Conservation (phyloP, 2,113 vertebrate species). For the Tympanuchus pallidicinctus region DNA sequence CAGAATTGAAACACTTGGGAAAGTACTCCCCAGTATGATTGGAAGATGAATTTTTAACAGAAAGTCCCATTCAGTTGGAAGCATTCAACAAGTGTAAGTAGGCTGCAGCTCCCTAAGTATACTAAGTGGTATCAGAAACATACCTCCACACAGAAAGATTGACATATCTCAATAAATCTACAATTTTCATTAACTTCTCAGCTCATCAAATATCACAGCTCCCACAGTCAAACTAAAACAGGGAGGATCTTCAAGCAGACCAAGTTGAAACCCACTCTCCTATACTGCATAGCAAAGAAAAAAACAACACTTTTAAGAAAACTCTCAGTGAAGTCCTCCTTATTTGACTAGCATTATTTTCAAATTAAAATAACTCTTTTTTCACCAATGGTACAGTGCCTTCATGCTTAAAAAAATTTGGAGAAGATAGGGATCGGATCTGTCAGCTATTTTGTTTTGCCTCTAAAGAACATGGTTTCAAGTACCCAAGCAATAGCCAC, state of each 20-base stretch:
- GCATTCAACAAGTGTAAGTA: neutral
- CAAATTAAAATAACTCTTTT: neutral
- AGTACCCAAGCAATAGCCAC: neutral
- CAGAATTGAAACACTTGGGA: neutral
- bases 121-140: neutral
- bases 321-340: neutral
- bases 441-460: neutral
- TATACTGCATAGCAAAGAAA: neutral
- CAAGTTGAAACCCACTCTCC: neutral
- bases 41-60: neutral
- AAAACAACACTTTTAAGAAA: neutral
- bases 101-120: neutral
- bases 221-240: neutral
- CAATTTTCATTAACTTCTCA: neutral
- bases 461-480: neutral
- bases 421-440: neutral
- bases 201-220: neutral
- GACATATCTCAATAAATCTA: neutral
- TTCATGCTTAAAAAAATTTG: neutral
- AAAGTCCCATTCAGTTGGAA: neutral
- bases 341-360: neutral
- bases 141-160: neutral
- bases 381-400: neutral
- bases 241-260: neutral
- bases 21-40: neutral